Conservation (phyloP, 2,888 invertebrate genomes). For the Hedya salicella region DNA sequence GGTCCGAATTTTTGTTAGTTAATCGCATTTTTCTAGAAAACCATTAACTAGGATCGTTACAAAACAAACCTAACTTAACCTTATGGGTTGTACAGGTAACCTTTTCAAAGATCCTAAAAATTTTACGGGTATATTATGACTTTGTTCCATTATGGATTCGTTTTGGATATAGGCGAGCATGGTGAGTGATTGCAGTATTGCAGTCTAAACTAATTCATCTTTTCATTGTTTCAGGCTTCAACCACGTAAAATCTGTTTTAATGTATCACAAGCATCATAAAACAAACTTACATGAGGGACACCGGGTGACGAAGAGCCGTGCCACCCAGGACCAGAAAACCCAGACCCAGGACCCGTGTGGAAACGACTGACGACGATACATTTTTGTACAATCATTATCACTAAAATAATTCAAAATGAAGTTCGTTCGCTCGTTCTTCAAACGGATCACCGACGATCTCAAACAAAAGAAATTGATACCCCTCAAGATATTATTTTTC, state of each 20-base stretch:
- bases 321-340: constrained; percentile 72
- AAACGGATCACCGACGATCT: constrained; percentile 88
- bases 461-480: constrained; percentile 88
- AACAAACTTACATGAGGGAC: constrained; percentile 62
- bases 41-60: no score
- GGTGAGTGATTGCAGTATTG: not conserved
- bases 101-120: no score
- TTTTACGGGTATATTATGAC: no score
- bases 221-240: constrained; percentile 61
- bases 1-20: no score
- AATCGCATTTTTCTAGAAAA: no score
- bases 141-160: no score
- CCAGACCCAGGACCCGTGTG: constrained; percentile 26
- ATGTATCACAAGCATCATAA: constrained; percentile 68
- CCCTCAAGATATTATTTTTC: constrained; percentile 90
- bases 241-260: constrained; percentile 59
- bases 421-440: constrained; percentile 86
- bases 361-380: constrained; percentile 32
- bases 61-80: no score
- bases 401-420: constrained; percentile 72
- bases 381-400: constrained; percentile 42
- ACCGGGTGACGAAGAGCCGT: constrained; percentile 65
- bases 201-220: constrained; percentile 13
- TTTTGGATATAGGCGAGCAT: not conserved
- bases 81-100: no score